Conservation (phyloP, 2,113 vertebrate species). For the Sylvietta virens region DNA sequence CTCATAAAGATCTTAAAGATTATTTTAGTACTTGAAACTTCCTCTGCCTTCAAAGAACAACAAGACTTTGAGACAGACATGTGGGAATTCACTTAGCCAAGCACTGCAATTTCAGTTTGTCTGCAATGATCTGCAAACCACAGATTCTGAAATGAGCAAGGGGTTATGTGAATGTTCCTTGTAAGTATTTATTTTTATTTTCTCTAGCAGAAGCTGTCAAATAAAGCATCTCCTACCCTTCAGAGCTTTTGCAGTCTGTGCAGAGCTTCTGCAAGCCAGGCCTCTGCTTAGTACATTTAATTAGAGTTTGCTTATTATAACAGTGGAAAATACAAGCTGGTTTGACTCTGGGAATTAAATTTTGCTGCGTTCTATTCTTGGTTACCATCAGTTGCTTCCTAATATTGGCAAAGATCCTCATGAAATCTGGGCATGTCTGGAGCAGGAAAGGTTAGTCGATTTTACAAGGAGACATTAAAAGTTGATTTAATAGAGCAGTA, state of each 20-base stretch:
- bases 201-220: constrained; percentile 35
- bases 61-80: constrained; percentile 3
- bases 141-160: constrained; percentile 47
- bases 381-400: constrained; percentile 18
- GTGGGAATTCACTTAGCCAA: constrained; percentile 36
- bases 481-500: constrained; percentile 25
- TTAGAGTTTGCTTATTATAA: constrained; percentile 29
- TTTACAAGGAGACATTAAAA: constrained; percentile 43
- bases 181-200: constrained; percentile 44
- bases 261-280: constrained; percentile 20
- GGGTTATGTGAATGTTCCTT: constrained; percentile 50
- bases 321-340: constrained; percentile 17
- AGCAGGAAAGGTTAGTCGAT: background rate
- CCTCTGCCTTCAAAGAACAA: constrained; percentile 24
- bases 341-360: constrained; percentile 46
- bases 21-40: constrained; percentile 45
- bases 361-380: constrained; percentile 17
- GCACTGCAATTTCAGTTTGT: constrained; percentile 18
- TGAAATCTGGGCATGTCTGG: constrained; percentile 22
- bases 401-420: background rate
- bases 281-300: constrained; percentile 10
- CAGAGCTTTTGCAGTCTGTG: constrained; percentile 27
- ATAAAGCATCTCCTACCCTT: constrained; percentile 22
- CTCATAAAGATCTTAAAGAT: background rate
- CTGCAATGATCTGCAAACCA: constrained; percentile 49